A percentile compares a stretch with the other conserved stretches of the same genome.
Evolutionary conservation across 2,113 vertebrate genomes (phyloP).

Genomic region (Hippocampus zosterae): DNA sequence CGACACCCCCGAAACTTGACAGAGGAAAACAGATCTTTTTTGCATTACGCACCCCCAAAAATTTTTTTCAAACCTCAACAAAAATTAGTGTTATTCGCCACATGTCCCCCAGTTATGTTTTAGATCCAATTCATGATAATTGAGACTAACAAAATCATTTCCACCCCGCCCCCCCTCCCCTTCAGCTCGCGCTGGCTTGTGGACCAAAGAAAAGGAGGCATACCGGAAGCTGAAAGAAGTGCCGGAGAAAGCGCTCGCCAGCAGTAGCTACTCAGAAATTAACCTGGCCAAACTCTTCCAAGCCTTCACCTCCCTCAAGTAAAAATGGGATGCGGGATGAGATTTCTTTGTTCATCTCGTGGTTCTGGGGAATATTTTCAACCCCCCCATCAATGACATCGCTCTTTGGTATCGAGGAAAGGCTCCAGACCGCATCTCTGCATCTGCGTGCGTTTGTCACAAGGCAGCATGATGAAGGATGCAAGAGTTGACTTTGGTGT

Average conservation of each 20-base stretch:
- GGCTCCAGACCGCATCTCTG: slow-evolving; percentile 22
- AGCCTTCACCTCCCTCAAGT: slow-evolving; percentile 71
- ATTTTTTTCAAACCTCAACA: too few species aligned
- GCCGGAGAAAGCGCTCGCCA: slow-evolving; percentile 77
- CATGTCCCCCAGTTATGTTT: not conserved
- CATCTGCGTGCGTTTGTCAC: slow-evolving; percentile 13
- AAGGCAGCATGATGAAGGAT: slow-evolving; percentile 39
- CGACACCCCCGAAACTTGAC: too few species aligned
- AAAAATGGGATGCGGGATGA: slow-evolving; percentile 20
- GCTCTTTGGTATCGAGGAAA: slow-evolving; percentile 12
- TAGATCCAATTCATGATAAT: not conserved
- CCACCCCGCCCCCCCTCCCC: not conserved
- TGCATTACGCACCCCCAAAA: too few species aligned
- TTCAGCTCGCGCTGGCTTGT: not conserved
- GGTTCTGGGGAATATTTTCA: slow-evolving; percentile 44
- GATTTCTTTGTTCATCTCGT: slow-evolving; percentile 19
- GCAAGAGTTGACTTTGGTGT: slow-evolving; percentile 42
- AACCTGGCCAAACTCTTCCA: slow-evolving; percentile 91
- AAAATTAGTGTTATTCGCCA: too few species aligned
- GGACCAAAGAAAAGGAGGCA: slow-evolving; percentile 45
- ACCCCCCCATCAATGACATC: too few species aligned
- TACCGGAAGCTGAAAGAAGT: slow-evolving; percentile 84
- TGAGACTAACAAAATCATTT: not conserved
- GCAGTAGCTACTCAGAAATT: slow-evolving; percentile 89
- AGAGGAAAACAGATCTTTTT: too few species aligned